phyloP scores from a whole-genome alignment of 2,797 vertebrate species.

The Mus spretus region DNA sequence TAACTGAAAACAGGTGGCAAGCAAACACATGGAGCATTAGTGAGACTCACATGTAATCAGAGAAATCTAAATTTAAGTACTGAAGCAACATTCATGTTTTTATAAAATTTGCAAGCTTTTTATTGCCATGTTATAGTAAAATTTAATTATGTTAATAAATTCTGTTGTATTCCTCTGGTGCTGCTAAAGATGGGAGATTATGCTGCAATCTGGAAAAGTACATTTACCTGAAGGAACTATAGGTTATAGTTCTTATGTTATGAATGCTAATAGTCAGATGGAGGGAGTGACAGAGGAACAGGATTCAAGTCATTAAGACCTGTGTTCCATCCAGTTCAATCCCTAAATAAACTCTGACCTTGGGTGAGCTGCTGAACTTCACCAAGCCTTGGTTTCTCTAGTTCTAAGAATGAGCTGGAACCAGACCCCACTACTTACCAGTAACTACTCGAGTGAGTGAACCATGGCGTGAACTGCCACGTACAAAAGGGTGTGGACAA shows the following conservation, averaged over 20 bases:
- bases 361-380: neutral
- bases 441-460: neutral
- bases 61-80: conserved; percentile 15
- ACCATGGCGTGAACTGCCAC: neutral
- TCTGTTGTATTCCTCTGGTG: neutral
- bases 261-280: neutral
- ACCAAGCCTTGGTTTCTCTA: neutral
- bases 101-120: conserved; percentile 10
- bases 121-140: conserved; percentile 15
- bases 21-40: neutral
- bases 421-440: neutral
- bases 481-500: neutral
- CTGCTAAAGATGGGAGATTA: conserved; percentile 46
- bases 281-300: neutral
- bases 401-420: neutral
- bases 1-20: neutral
- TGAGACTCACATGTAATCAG: conserved; percentile 31
- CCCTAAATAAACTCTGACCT: neutral
- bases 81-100: neutral
- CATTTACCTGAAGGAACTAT: neutral
- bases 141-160: conserved; percentile 36
- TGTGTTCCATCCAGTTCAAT: neutral
- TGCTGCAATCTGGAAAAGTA: conserved; percentile 13
- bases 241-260: neutral
- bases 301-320: neutral